Base-by-base conservation (phyloP, 2,797 vertebrate species). In the Megaceryle alcyon region DNA sequence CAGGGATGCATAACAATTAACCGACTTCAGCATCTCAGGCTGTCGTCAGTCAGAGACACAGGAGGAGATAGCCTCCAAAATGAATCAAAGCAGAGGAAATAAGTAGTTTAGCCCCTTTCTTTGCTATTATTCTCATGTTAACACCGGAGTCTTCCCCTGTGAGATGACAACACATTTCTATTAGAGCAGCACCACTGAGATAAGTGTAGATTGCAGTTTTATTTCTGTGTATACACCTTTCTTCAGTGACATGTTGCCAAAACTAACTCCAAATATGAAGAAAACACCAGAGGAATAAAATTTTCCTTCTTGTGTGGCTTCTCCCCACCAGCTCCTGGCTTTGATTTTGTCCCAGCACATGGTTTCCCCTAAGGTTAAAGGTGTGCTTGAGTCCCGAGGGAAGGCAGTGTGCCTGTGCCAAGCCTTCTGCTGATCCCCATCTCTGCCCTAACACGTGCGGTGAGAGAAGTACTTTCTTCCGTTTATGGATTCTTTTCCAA, bases 1-100 rank as follows among this genome's bases (percentile, higher is more conserved):
- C 35, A 16, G 79, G 69, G 76, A 92, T 73, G 48, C 68, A 29
- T 63, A 89, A 87, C 78, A 87, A 89, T 92, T 93, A 93, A 94
- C 60, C 1, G 2, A 29, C 79, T 61, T 43, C 59, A 48, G 68
- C 82, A 39, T 54, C 65, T 69, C 76, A 7, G 7, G 44, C 66
- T 77, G 64, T 37, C 1, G 1, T 80, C 68, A 79, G 54, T 33
- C 71, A 89, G 79, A 2, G 2, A 28, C 26, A 3, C 43, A 5
- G 51, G 48, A 66, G 39, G 66, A 63, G 21, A 31, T 12, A 65
- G 65, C 37, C 41, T 83, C 82, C 44, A 65, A 86, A 90, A 65
- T 14, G 7, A 83, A 81, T n/a, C 59, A 39, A 78, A 91, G 61
- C 44, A 57, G 31, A 77, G 39, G 66, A 53, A 91, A 86, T 48